Evolutionary conservation across 2,797 vertebrate genomes (phyloP).

Genomic region (Cichlasoma orientale): DNA sequence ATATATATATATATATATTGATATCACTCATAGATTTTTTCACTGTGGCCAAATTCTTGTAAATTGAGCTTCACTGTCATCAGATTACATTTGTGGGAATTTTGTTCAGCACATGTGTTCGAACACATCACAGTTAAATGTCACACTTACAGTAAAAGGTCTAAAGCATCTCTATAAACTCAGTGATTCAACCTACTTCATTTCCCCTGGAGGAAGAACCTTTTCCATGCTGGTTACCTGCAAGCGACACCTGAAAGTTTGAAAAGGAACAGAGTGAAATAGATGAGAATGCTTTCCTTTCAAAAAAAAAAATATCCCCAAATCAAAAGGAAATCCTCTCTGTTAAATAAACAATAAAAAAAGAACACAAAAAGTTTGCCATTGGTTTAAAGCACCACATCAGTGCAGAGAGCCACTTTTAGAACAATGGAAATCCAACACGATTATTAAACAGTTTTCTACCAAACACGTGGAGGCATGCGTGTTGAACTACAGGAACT

Average conservation of each 20-base stretch:
- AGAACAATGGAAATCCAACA: slow-evolving; percentile 79
- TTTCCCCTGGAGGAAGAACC: slow-evolving; percentile 59
- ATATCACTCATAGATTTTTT: background rate
- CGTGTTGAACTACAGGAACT: slow-evolving; percentile 79
- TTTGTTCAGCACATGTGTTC: background rate
- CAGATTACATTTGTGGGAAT: background rate
- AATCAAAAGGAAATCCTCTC: slow-evolving; percentile 72
- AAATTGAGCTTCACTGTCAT: slow-evolving; percentile 2
- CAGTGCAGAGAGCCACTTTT: slow-evolving; percentile 76
- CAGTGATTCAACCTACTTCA: slow-evolving; percentile 31
- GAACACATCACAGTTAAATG: slow-evolving; percentile 41
- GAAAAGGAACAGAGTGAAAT: slow-evolving; percentile 55
- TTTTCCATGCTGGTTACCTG: slow-evolving; percentile 60
- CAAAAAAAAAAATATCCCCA: slow-evolving; percentile 53
- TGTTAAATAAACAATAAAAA: slow-evolving; percentile 80
- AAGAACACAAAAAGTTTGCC: slow-evolving; percentile 75
- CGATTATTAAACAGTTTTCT: slow-evolving; percentile 82
- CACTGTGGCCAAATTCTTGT: background rate
- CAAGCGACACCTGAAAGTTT: slow-evolving; percentile 68
- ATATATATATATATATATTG: background rate
- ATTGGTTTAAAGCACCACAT: slow-evolving; percentile 74
- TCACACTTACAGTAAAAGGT: slow-evolving; percentile 60
- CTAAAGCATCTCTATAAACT: slow-evolving; percentile 45
- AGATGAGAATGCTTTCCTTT: slow-evolving; percentile 58
- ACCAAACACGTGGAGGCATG: slow-evolving; percentile 75